Conservation (phyloP, 2,797 vertebrate genomes). For the Trachops cirrhosus region DNA sequence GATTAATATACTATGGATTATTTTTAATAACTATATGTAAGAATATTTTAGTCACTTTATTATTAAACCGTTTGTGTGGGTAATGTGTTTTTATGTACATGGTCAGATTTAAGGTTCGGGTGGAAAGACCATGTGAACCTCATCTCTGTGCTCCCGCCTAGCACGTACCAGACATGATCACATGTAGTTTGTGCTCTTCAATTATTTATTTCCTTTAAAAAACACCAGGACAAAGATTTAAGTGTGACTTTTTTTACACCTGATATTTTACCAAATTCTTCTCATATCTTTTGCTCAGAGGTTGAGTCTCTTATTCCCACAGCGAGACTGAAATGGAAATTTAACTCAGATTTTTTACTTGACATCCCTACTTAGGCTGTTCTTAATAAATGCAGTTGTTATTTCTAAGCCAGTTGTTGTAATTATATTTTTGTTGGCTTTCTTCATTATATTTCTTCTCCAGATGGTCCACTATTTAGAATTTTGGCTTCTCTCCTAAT, state of each 20-base stretch:
- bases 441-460: constrained; percentile 77
- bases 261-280: constrained; percentile 49
- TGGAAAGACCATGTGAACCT: not conserved
- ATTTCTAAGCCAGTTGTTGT: constrained; percentile 80
- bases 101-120: not conserved
- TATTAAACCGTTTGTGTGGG: not conserved
- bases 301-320: constrained; percentile 67
- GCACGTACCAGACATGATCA: not conserved
- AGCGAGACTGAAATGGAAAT: constrained; percentile 70
- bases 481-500: constrained; percentile 76
- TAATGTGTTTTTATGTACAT: not conserved
- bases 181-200: not conserved
- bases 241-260: not conserved
- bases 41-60: not conserved
- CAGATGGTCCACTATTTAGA: constrained; percentile 76
- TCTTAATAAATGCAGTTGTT: constrained; percentile 81
- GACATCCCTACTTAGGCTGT: constrained; percentile 63
- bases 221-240: not conserved
- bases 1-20: not conserved
- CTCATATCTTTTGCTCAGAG: constrained; percentile 55
- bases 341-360: constrained; percentile 68
- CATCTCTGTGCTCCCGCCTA: not conserved
- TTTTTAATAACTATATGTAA: not conserved
- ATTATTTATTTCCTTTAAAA: not conserved
- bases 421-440: constrained; percentile 86